phyloP scores from a whole-genome alignment of 2,888 invertebrate species.

The Chymomyza fuscimana region DNA sequence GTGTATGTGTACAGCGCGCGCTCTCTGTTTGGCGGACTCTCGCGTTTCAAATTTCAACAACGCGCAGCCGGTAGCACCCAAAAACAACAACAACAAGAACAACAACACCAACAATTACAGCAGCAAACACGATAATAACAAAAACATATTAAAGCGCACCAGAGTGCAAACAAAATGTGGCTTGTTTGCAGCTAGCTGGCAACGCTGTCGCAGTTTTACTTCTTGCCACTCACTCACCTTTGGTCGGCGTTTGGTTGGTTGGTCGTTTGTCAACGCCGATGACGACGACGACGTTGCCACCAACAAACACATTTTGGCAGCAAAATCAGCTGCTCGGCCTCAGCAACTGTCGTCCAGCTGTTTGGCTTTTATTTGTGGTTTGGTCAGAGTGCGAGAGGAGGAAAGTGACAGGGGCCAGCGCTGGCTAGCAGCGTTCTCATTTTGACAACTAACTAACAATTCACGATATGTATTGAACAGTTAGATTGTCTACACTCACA shows the following conservation, averaged over 20 bases:
- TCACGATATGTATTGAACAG: not conserved
- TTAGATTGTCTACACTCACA: not conserved
- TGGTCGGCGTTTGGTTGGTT: not conserved
- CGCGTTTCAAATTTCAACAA: constrained; percentile 40
- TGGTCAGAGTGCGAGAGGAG: not conserved
- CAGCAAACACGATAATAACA: not conserved
- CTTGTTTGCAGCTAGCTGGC: constrained; percentile 1
- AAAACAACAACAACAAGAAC: constrained; percentile 13
- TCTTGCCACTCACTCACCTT: not conserved
- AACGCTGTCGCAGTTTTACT: not conserved
- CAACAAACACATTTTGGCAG: not conserved
- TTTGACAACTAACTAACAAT: not conserved
- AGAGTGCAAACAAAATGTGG: no score
- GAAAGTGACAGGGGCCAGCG: no score
- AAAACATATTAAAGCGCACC: not conserved
- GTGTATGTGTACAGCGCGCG: no score
- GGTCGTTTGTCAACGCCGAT: no score
- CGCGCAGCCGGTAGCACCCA: constrained; percentile 37
- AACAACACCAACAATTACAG: constrained; percentile 9
- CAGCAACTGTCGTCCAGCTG: not conserved
- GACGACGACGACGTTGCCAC: not conserved
- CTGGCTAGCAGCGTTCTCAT: not conserved
- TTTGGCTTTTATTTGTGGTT: not conserved
- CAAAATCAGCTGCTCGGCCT: not conserved
- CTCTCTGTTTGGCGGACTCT: not conserved